phyloP scores from a whole-genome alignment of 2,797 vertebrate genomes.

The Urocyon cinereoargenteus region DNA sequence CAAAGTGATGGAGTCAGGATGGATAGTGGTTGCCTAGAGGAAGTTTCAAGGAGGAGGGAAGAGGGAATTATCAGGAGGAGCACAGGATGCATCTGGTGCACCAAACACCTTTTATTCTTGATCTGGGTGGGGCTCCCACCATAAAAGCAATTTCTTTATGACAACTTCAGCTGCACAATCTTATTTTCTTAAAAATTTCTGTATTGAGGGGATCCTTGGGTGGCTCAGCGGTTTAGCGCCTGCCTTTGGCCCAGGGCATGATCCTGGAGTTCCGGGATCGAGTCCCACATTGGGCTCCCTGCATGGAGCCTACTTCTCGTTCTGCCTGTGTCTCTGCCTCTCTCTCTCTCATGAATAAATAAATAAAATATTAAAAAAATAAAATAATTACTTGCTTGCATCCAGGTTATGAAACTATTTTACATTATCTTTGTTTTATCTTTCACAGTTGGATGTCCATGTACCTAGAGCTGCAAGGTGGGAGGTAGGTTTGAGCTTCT shows the following conservation, averaged over 20 bases:
- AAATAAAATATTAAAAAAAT: too few species aligned
- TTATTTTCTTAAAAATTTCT: not conserved
- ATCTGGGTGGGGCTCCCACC: not conserved
- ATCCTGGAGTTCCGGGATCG: too few species aligned
- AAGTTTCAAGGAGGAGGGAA: not conserved
- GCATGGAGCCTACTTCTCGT: too few species aligned
- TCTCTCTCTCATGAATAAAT: too few species aligned
- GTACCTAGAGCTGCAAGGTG: not conserved
- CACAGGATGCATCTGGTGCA: not conserved
- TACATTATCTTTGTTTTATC: not conserved
- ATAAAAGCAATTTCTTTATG: not conserved
- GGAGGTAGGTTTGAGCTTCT: not conserved
- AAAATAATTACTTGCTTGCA: not conserved
- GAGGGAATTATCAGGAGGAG: not conserved
- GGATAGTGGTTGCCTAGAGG: not conserved
- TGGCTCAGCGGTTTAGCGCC: too few species aligned
- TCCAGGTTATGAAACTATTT: not conserved
- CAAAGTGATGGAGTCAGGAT: not conserved
- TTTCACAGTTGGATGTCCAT: not conserved
- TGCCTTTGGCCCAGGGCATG: too few species aligned
- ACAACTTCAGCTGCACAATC: not conserved
- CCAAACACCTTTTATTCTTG: not conserved
- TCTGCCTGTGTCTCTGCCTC: too few species aligned
- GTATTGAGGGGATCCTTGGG: not conserved
- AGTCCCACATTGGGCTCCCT: too few species aligned